These are phyloP conservation scores for Sylvia atricapilla DNA, from an alignment of 2,113 vertebrate genomes.

Conservation along the genomic window DNA sequence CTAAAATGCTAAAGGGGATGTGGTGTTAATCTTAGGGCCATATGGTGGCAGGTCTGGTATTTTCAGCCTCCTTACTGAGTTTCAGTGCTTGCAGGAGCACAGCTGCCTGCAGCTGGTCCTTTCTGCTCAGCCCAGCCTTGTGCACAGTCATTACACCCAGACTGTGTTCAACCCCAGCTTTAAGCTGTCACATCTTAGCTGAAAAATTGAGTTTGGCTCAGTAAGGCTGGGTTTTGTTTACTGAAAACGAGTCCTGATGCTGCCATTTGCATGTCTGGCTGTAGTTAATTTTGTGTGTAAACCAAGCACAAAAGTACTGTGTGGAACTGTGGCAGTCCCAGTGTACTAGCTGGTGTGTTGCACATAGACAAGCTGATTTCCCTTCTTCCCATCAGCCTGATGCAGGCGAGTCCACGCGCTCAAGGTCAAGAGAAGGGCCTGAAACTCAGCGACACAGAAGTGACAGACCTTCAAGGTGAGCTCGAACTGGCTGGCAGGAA, in stretches of 20 bases:
- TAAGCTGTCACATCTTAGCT: background rate
- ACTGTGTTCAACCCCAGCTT: background rate
- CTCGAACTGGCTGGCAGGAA: background rate
- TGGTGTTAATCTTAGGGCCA: background rate
- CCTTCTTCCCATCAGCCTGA: conserved; percentile 17
- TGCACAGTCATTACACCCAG: background rate
- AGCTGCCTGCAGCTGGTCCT: background rate
- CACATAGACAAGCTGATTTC: background rate
- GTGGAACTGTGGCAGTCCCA: background rate
- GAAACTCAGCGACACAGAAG: conserved; percentile 80
- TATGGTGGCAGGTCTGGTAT: background rate
- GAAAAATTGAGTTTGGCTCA: background rate
- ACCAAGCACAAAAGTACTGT: background rate
- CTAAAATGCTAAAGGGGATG: background rate
- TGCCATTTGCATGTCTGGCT: background rate
- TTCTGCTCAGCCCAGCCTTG: background rate
- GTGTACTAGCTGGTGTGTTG: background rate
- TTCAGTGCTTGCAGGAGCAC: background rate
- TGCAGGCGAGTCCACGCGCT: conserved; percentile 67
- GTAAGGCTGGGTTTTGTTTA: background rate
- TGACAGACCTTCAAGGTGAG: conserved; percentile 83
- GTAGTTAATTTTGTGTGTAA: background rate
- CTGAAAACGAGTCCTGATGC: background rate
- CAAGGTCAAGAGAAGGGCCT: conserved; percentile 78
- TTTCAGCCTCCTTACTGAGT: background rate